phyloP scores from a whole-genome alignment of 2,888 invertebrate genomes.

The Dryomyza anilis region DNA sequence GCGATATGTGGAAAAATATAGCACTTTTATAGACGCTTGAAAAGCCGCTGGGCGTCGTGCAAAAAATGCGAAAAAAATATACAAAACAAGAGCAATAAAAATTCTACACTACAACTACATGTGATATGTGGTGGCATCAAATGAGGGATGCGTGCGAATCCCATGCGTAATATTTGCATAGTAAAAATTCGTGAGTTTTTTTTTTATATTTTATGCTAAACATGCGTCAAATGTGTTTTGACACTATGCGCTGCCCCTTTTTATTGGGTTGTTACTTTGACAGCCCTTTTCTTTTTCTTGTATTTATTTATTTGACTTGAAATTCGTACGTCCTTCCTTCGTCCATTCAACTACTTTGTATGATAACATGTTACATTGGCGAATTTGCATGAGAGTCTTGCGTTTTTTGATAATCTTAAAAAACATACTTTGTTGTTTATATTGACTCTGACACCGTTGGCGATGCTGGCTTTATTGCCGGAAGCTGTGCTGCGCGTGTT shows the following conservation, averaged over 20 bases:
- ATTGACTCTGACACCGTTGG: slow-evolving; percentile 10
- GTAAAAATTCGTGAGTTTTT: too few relatives aligned
- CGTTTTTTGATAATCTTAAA: slow-evolving; percentile 8
- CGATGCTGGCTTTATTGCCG: slow-evolving; percentile 9
- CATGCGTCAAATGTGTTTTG: background rate
- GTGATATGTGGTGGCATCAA: background rate
- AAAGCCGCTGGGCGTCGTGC: slow-evolving; percentile 2
- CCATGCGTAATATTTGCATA: slow-evolving; percentile 13
- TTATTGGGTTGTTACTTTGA: too few relatives aligned
- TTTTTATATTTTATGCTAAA: background rate
- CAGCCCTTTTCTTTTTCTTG: background rate
- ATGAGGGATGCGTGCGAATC: background rate
- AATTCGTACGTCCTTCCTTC: background rate
- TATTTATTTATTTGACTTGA: background rate
- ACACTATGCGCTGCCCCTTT: background rate
- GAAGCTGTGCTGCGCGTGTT: slow-evolving; percentile 6
- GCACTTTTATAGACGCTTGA: background rate
- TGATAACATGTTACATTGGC: background rate
- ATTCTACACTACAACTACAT: background rate
- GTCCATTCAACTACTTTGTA: background rate
- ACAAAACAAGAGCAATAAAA: slow-evolving; percentile 17
- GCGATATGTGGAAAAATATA: background rate
- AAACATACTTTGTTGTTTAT: background rate
- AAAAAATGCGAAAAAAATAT: background rate
- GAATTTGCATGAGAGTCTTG: too few relatives aligned